Evolutionary conservation across 2,113 vertebrate species (phyloP).

Genomic region (Myocastor coypus): DNA sequence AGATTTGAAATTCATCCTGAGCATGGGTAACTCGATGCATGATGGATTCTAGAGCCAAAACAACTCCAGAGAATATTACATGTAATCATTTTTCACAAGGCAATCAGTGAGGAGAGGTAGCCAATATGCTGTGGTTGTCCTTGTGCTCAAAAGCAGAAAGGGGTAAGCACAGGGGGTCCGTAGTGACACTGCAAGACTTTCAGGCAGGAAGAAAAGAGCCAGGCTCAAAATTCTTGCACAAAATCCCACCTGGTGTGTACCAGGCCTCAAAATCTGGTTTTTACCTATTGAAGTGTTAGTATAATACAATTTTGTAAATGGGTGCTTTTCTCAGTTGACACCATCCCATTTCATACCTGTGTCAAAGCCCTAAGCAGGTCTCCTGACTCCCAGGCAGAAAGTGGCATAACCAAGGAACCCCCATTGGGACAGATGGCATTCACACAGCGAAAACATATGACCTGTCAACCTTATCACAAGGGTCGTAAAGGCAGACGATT

Average conservation of each 20-base stretch:
- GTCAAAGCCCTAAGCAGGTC: background rate
- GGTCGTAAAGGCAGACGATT: slow-evolving; percentile 67
- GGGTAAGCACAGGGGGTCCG: background rate
- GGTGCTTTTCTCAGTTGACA: background rate
- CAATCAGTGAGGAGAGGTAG: background rate
- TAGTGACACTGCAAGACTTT: background rate
- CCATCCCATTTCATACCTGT: background rate
- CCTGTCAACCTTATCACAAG: slow-evolving; percentile 65
- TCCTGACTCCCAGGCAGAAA: slow-evolving; percentile 15
- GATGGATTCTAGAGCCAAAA: background rate
- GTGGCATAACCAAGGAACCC: slow-evolving; percentile 37
- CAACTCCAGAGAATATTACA: background rate
- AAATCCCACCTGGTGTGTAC: background rate
- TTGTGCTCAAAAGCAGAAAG: background rate
- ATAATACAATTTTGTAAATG: background rate
- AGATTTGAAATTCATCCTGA: background rate
- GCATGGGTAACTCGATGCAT: background rate
- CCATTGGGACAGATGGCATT: slow-evolving; percentile 60
- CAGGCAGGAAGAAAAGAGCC: slow-evolving; percentile 9
- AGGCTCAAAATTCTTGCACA: background rate
- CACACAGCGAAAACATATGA: slow-evolving; percentile 62
- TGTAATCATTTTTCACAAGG: background rate
- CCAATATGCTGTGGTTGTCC: background rate
- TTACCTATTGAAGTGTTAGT: background rate
- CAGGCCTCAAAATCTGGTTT: background rate